Evolutionary conservation across 2,797 vertebrate genomes (phyloP), one percentile per base, ranked within the genome.

Genomic region (Fistularia commersonii): DNA sequence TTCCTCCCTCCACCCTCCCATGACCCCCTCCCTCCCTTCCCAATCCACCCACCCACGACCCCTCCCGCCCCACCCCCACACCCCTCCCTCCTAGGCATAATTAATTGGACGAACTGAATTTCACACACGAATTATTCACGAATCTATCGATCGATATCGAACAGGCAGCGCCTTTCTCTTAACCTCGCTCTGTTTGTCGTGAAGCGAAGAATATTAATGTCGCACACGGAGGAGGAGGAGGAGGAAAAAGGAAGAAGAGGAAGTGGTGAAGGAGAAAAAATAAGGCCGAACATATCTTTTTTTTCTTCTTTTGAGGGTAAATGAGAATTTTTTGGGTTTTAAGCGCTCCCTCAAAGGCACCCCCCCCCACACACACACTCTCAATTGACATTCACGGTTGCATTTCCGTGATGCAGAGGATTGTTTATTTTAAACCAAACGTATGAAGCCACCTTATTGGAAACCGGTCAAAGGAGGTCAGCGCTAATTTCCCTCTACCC

Each of bases 41-140:
- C 68, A 68, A 66, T 69, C 69, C 69, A 62, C 59, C 51, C 31
- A 12, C 49, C 32, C 54, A 56, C 38, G 32, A 42, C 35, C 41
- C 57, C 42, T n/a, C n/a, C 66, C 66, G 63, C 61, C 52, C 32
- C 12, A 48, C 23, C 56, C 56, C 36, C 15, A 42, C 35, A 35
- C 54, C 48, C 41, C 44, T 43, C 36, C 75, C 74, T 69, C 57
- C 59, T 61, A 87, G 77, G 75, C 80, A 86, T 87, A 87, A 88
- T 87, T 88, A 89, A 89, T 90, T 87, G 80, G 80, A 88, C 76
- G 78, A 85, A 86, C 77, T 85, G 81, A 88, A 85, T 87, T 89
- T 90, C 85, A 89, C 86, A 90, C 86, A 88, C 84, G 76, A 90
- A 88, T 89, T 90, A 90, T 90, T 89, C 87, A 88, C 79, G 80